Percentiles rank a stretch among this genome's conserved stretches.
phyloP scores from a whole-genome alignment of 2,113 vertebrate genomes.

The Morone chrysops region DNA sequence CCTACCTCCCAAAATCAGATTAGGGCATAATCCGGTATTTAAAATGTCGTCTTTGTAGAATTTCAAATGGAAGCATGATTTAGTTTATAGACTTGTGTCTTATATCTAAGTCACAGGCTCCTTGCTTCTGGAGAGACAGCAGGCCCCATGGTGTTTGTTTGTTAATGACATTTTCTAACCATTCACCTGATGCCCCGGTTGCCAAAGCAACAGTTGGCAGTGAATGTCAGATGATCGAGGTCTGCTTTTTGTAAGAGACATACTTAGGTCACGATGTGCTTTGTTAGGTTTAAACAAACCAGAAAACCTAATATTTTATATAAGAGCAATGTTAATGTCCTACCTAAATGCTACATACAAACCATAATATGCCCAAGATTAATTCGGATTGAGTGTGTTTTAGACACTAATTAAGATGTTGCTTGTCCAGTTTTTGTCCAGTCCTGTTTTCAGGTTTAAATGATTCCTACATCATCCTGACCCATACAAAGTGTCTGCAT shows the following conservation, averaged over 20 bases:
- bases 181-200: slow-evolving; percentile 54
- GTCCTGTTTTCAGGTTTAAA: neutral
- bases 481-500: neutral
- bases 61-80: slow-evolving; percentile 24
- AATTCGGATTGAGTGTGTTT: neutral
- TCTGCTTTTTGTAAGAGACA: slow-evolving; percentile 27
- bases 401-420: no score
- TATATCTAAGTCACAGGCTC: slow-evolving; percentile 4
- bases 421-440: neutral
- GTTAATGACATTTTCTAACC: slow-evolving; percentile 60
- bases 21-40: slow-evolving; percentile 10
- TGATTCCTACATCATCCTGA: neutral
- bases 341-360: neutral
- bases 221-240: slow-evolving; percentile 25
- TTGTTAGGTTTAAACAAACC: neutral
- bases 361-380: neutral
- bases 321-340: neutral
- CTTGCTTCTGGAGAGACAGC: slow-evolving; percentile 23
- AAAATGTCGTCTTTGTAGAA: slow-evolving; percentile 9
- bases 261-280: slow-evolving; percentile 3
- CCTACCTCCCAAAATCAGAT: slow-evolving; percentile 6
- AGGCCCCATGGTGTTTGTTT: slow-evolving; percentile 48
- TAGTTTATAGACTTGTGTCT: slow-evolving; percentile 22
- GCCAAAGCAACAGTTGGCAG: slow-evolving; percentile 64
- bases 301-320: neutral